Percentiles rank a stretch among this genome's conserved stretches.
Evolutionary conservation across 2,888 invertebrate genomes (phyloP).

Genomic region (Drosophila algonquin): DNA sequence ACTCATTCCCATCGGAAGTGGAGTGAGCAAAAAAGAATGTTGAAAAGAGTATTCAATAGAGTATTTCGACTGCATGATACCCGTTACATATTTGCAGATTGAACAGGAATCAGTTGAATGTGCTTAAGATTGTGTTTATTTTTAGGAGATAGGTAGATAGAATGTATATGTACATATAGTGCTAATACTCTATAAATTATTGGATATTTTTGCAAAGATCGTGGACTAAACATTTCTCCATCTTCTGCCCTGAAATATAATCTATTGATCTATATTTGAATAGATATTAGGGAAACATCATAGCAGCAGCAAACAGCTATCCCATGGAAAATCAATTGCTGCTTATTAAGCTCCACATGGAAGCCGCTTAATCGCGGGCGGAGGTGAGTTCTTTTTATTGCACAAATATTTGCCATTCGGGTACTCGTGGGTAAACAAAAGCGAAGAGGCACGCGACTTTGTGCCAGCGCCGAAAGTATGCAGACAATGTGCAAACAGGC

Average conservation of each 20-base stretch:
- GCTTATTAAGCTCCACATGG: slow-evolving; percentile 37
- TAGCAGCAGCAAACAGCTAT: neutral
- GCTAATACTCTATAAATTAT: too few species aligned
- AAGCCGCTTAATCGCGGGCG: slow-evolving; percentile 33
- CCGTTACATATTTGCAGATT: neutral
- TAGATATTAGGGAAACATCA: neutral
- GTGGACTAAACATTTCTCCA: neutral
- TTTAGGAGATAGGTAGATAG: too few species aligned
- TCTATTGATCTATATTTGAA: neutral
- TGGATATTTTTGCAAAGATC: too few species aligned
- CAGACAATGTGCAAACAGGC: slow-evolving; percentile 78
- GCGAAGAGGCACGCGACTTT: slow-evolving; percentile 68
- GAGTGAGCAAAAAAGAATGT: neutral
- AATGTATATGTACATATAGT: too few species aligned
- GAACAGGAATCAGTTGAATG: too few species aligned
- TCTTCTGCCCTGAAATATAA: too few species aligned
- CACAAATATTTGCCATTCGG: slow-evolving; percentile 48
- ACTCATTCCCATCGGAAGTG: neutral
- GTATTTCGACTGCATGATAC: neutral
- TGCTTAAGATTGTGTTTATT: too few species aligned
- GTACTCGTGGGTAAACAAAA: slow-evolving; percentile 51
- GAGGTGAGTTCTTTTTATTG: slow-evolving; percentile 49
- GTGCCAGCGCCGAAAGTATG: slow-evolving; percentile 73
- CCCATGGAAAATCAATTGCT: slow-evolving; percentile 14
- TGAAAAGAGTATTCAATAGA: neutral